Evolutionary conservation across 2,797 vertebrate species (phyloP).

Genomic region (Premnoplex brunnescens): DNA sequence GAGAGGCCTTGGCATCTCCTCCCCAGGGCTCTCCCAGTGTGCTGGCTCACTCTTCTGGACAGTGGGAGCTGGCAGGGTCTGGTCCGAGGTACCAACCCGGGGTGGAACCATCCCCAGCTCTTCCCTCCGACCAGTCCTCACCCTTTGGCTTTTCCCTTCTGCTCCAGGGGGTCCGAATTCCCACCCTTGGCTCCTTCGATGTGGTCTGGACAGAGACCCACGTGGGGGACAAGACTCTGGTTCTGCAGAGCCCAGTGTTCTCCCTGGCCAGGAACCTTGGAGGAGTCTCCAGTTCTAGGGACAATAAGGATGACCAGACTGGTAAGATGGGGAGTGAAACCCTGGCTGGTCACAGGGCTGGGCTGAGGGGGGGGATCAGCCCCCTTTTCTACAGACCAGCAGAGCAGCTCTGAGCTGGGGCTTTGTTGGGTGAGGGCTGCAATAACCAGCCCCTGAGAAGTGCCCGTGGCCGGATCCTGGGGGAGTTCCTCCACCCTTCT

Average conservation of each 20-base stretch:
- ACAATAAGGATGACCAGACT: background rate
- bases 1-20: background rate
- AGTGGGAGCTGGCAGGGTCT: too few species aligned
- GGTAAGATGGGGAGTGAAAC: background rate
- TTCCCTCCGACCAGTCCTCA: background rate
- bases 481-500: too few species aligned
- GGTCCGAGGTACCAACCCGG: background rate
- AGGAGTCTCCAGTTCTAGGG: background rate
- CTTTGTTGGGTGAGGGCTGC: background rate
- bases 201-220: background rate
- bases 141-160: background rate
- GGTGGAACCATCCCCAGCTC: background rate
- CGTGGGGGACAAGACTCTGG: background rate
- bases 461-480: fast-evolving
- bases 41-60: background rate
- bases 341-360: background rate
- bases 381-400: background rate
- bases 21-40: background rate
- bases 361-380: background rate
- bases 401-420: background rate
- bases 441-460: background rate
- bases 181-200: background rate
- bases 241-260: background rate
- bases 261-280: background rate
- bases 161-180: background rate